These are phyloP conservation scores for Andrena trimmerana DNA, from an alignment of 2,888 invertebrate genomes.

Conservation along the genomic window DNA sequence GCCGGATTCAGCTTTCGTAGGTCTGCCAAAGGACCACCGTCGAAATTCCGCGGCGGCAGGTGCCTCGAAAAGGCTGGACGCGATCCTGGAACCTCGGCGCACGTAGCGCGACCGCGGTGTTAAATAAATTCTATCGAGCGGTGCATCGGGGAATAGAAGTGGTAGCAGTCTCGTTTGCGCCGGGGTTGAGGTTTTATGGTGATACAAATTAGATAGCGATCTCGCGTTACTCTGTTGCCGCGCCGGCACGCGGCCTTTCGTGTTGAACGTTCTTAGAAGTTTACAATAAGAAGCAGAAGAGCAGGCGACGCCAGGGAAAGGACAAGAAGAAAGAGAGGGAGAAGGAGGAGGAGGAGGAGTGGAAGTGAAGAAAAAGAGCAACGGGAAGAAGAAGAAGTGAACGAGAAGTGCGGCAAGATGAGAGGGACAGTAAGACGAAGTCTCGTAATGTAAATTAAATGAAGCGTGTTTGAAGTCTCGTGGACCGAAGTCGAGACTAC, in stretches of 20 bases:
- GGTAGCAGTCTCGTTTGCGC: slow-evolving; percentile 64
- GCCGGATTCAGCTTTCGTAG: slow-evolving; percentile 17
- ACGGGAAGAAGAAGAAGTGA: not conserved
- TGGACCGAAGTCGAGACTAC: not conserved
- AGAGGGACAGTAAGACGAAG: slow-evolving; percentile 14
- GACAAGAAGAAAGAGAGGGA: not conserved
- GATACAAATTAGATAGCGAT: slow-evolving; percentile 74
- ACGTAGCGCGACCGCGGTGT: slow-evolving; percentile 26
- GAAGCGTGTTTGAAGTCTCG: slow-evolving; percentile 13
- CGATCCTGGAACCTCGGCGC: slow-evolving; percentile 7
- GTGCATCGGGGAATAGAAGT: slow-evolving; percentile 48
- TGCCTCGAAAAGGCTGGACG: slow-evolving; percentile 17
- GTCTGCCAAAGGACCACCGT: slow-evolving; percentile 18
- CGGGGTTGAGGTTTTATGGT: slow-evolving; percentile 64
- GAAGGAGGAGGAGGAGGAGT: not conserved
- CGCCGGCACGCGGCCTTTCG: slow-evolving; percentile 53
- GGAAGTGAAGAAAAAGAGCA: not conserved
- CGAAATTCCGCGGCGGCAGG: slow-evolving; percentile 9
- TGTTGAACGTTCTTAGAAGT: slow-evolving; percentile 46
- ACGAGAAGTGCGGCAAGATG: slow-evolving; percentile 15
- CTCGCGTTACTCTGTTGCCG: slow-evolving; percentile 62
- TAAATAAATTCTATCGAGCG: slow-evolving; percentile 68
- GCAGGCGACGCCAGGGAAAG: slow-evolving; percentile 18
- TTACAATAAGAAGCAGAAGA: slow-evolving; percentile 33
- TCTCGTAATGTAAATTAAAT: slow-evolving; percentile 33